A percentile compares a stretch with the other conserved stretches of the same genome.
Conservation (phyloP, 2,888 invertebrate genomes). For the Lasioglossum villosulum region DNA sequence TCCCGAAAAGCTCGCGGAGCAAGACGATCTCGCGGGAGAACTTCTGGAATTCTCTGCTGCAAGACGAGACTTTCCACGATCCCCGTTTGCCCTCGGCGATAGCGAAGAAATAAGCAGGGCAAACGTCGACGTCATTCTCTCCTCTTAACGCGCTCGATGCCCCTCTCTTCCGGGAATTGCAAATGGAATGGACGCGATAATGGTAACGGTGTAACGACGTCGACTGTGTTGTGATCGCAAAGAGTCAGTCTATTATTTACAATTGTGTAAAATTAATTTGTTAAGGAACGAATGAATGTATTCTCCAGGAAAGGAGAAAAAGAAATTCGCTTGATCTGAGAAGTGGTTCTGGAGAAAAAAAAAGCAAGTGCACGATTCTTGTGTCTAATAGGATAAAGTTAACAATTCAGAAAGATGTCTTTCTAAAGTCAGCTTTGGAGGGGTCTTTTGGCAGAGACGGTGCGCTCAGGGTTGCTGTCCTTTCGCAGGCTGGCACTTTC, state of each 20-base stretch:
- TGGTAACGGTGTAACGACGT: not conserved
- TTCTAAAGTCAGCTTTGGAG: not conserved
- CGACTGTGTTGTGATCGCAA: not conserved
- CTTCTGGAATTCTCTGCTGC: conserved; percentile 6
- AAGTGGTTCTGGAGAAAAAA: not conserved
- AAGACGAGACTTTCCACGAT: not conserved
- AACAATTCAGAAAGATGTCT: not conserved
- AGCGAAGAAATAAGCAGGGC: not conserved
- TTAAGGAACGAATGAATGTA: too few species aligned
- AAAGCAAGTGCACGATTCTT: not conserved
- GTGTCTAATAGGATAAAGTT: not conserved
- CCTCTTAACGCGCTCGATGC: not conserved
- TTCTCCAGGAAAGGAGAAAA: not conserved
- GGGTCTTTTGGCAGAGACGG: not conserved
- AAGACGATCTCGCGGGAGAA: not conserved
- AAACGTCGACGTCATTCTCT: not conserved
- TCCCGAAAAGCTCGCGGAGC: not conserved
- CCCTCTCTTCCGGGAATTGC: not conserved
- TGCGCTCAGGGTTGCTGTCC: not conserved
- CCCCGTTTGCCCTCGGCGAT: not conserved
- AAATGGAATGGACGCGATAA: not conserved
- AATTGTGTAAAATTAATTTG: not conserved
- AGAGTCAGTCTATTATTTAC: too few species aligned
- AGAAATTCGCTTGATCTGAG: not conserved
- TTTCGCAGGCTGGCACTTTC: not conserved